Evolutionary conservation across 2,888 invertebrate genomes (phyloP).

Genomic region (Agonum fuliginosum): DNA sequence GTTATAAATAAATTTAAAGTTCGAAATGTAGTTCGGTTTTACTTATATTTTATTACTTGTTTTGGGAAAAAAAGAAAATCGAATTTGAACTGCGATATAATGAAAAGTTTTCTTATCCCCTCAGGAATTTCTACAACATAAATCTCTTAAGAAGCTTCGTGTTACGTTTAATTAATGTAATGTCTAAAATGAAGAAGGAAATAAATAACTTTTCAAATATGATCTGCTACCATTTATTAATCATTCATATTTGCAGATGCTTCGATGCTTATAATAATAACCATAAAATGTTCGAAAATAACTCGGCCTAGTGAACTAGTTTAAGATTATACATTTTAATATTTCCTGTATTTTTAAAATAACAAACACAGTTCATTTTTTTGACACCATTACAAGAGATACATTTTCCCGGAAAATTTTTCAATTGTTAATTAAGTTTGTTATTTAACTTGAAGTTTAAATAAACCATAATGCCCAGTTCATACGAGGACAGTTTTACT

Average conservation of each 20-base stretch:
- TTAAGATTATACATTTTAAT: not conserved
- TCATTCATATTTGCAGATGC: not conserved
- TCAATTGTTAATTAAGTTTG: too few relatives aligned
- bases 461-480: too few relatives aligned
- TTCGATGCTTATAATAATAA: not conserved
- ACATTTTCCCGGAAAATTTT: not conserved
- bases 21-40: not conserved
- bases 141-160: not conserved
- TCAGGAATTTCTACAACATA: not conserved
- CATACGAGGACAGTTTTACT: too few relatives aligned
- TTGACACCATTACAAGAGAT: not conserved
- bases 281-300: not conserved
- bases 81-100: not conserved
- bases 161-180: conserved; percentile 15
- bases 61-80: not conserved
- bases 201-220: not conserved
- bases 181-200: not conserved
- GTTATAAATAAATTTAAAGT: conserved; percentile 17
- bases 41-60: not conserved
- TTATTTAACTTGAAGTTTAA: too few relatives aligned
- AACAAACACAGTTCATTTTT: not conserved
- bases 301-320: not conserved
- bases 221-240: not conserved
- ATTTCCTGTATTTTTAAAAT: not conserved
- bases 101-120: not conserved